Evolutionary conservation across 2,888 invertebrate species (phyloP).

Genomic region (Onchidella celtica): DNA sequence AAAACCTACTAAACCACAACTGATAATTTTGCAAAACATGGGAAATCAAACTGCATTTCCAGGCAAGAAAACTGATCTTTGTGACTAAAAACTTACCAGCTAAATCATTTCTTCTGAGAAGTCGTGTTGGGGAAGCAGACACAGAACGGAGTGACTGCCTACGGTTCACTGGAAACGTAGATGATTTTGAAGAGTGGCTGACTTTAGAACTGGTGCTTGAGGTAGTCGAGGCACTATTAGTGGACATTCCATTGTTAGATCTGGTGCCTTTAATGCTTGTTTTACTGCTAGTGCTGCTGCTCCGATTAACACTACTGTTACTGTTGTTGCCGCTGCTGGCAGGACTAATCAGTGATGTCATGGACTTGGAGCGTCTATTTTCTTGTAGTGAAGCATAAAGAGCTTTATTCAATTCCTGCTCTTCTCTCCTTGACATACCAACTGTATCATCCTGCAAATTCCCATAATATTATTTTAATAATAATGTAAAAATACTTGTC

Average conservation of each 20-base stretch:
- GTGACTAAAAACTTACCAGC: no score
- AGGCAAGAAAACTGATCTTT: no score
- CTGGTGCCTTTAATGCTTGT: conserved; percentile 2
- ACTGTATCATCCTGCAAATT: conserved; percentile 70
- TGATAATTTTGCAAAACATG: no score
- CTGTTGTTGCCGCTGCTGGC: conserved; percentile 5
- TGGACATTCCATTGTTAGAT: neutral
- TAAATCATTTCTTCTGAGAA: conserved; percentile 16
- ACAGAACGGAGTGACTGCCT: conserved; percentile 18
- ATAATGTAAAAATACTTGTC: neutral
- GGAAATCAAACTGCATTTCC: no score
- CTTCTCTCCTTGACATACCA: conserved; percentile 79
- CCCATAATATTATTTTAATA: neutral
- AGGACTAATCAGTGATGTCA: conserved; percentile 10
- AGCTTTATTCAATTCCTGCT: conserved; percentile 79
- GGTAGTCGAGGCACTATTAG: conserved; percentile 15
- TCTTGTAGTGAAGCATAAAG: conserved; percentile 80
- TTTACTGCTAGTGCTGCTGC: conserved; percentile 3
- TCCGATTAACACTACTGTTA: neutral
- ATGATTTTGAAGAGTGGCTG: neutral
- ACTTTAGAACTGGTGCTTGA: neutral
- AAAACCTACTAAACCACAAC: no score
- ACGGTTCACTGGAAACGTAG: neutral
- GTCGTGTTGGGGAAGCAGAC: neutral
- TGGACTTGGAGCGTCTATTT: conserved; percentile 45